Percentiles rank a stretch among this genome's conserved stretches.
Evolutionary conservation across 2,888 invertebrate genomes (phyloP).

Genomic region (Cyclophora albipunctata): DNA sequence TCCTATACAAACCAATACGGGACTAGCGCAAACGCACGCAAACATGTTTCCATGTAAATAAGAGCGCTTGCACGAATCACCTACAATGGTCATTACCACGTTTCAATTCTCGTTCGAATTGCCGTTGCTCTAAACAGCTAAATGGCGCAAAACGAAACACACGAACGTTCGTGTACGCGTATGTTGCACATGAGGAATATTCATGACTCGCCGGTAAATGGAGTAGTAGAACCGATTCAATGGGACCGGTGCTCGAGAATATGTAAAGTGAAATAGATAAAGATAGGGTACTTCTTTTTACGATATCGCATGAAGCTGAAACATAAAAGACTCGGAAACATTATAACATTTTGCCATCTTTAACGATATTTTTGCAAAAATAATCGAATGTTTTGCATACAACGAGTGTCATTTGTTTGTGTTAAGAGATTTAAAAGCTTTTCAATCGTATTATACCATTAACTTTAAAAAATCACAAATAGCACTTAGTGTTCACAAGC

Average conservation of each 20-base stretch:
- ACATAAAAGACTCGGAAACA: background rate
- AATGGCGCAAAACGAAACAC: conserved; percentile 56
- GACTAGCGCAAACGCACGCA: conserved; percentile 40
- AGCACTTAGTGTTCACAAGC: conserved; percentile 9
- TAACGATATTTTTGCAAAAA: too few relatives aligned
- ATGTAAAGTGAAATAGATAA: conserved; percentile 22
- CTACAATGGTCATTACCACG: conserved; percentile 64
- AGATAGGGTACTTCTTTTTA: conserved; percentile 12
- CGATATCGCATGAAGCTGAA: conserved; percentile 7
- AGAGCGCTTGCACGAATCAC: conserved; percentile 54
- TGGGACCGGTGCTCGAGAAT: conserved; percentile 25
- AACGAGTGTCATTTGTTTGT: too few relatives aligned
- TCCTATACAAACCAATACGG: conserved; percentile 31
- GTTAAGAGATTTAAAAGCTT: conserved; percentile 5
- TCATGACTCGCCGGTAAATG: conserved; percentile 46
- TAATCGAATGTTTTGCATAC: too few relatives aligned
- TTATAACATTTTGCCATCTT: background rate
- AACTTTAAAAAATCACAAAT: conserved; percentile 6
- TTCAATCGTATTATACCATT: conserved; percentile 3
- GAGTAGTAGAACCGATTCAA: conserved; percentile 37
- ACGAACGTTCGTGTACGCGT: conserved; percentile 33
- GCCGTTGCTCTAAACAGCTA: conserved; percentile 54
- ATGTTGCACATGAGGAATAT: conserved; percentile 53
- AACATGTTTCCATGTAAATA: conserved; percentile 64
- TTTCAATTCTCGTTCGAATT: conserved; percentile 53